These are phyloP conservation scores for Drosophila mulleri DNA, from an alignment of 2,888 invertebrate genomes.

Conservation along the genomic window DNA sequence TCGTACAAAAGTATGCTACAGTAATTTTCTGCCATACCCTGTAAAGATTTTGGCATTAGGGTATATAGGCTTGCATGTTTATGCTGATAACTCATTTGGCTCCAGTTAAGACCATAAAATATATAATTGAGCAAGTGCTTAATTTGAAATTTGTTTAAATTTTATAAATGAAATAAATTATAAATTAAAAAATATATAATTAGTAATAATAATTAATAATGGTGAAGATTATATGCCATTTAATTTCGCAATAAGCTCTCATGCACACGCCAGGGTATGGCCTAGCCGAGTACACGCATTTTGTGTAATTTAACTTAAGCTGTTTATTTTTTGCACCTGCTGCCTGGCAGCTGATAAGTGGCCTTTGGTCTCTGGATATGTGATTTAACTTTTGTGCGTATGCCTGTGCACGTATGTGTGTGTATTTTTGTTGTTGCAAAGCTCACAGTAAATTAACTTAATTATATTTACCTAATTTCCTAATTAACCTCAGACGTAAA, in stretches of 20 bases:
- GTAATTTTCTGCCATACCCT: constrained; percentile 35
- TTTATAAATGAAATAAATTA: too few species aligned
- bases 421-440: constrained; percentile 46
- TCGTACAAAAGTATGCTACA: constrained; percentile 49
- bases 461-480: constrained; percentile 79
- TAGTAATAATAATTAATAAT: too few species aligned
- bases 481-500: constrained; percentile 67
- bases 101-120: too few species aligned
- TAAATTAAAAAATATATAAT: too few species aligned
- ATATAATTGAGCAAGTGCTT: too few species aligned
- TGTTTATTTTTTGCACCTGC: constrained; percentile 42
- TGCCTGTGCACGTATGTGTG: constrained; percentile 26
- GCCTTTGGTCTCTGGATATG: constrained; percentile 47
- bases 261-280: constrained; percentile 13
- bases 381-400: constrained; percentile 56
- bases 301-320: constrained; percentile 25
- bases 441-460: constrained; percentile 66
- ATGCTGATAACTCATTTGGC: too few species aligned
- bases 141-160: too few species aligned
- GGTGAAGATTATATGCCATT: neutral
- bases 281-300: neutral
- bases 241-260: neutral
- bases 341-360: constrained; percentile 55
- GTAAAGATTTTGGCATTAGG: neutral
- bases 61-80: neutral